These are phyloP conservation scores for Nothura maculosa DNA, from an alignment of 2,797 vertebrate genomes.

Conservation along the genomic window DNA sequence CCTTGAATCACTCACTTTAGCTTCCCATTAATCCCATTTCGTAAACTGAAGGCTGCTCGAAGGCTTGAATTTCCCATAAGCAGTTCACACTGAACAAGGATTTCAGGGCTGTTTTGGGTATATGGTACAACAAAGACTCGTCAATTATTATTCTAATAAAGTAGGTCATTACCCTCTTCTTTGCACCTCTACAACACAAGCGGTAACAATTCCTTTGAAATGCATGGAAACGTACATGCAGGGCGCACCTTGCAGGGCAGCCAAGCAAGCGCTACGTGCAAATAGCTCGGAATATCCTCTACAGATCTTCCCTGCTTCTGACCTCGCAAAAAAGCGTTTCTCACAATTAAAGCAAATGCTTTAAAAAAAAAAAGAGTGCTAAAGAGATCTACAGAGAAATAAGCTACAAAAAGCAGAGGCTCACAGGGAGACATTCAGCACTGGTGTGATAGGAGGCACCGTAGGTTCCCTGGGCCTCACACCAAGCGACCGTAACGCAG, in stretches of 20 bases:
- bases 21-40: background rate
- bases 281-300: background rate
- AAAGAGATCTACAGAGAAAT: background rate
- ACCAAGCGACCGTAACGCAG: rapidly evolving
- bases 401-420: rapidly evolving
- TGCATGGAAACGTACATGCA: rapidly evolving
- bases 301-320: background rate
- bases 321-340: background rate
- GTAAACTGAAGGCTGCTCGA: rapidly evolving
- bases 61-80: background rate
- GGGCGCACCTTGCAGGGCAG: background rate
- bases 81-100: background rate
- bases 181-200: background rate
- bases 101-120: background rate
- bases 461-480: background rate
- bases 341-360: background rate
- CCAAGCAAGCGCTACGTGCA: background rate
- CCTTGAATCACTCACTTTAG: background rate
- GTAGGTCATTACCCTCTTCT: background rate
- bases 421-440: rapidly evolving
- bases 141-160: background rate
- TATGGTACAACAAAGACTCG: background rate
- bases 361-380: background rate
- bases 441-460: rapidly evolving
- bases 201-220: background rate